Base-by-base conservation (phyloP, 2,797 vertebrate genomes). In the Martes flavigula region DNA sequence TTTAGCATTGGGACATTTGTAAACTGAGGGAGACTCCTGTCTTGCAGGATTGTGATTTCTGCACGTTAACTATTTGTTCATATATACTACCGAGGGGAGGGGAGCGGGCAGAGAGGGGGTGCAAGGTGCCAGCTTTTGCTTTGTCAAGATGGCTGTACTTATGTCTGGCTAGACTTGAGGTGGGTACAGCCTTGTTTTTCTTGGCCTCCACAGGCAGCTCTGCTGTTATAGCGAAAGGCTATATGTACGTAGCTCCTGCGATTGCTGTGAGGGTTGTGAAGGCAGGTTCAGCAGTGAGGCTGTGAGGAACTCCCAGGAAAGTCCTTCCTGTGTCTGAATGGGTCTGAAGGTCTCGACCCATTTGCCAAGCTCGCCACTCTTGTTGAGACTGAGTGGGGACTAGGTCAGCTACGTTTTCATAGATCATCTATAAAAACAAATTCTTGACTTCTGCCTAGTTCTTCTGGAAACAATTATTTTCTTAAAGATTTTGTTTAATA, bases 391-490 rank as follows among this genome's bases (percentile, higher is more conserved):
- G 43, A 21, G 2, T 4, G 2, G 13, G 25, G 3, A 35, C 10
- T 54, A 46, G 43, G n/a, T 70, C 48, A 43, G 32, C 62, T 75
- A 46, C 7, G 46, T 91, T 35, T 82, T 82, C 38, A 32, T 14
- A 43, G 85, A 14, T 85, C 75, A 48, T 25, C 62, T 13, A 88
- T 87, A 83, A 86, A 75, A 85, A 83, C 86, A 73, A 77, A 40
- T 27, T 70, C 54, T 51, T 88, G 17, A 14, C 62, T 92, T 87
- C 46, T 96, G 93, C 32, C 79, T 73, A 73, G 46, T 87, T 83
- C 35, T 32, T 11, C 15, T 83, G 81, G 18, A 95, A 83, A 88
- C 78, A 95, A 96, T 88, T 75, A 94, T 72, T 72, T 97, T 92
- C 72, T n/a, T 35, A 68, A 35, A 21, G 66, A 21, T 21, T 68